Evolutionary conservation across 2,113 vertebrate species (phyloP), one percentile per base, ranked within the genome.

Genomic region (Camelus dromedarius): DNA sequence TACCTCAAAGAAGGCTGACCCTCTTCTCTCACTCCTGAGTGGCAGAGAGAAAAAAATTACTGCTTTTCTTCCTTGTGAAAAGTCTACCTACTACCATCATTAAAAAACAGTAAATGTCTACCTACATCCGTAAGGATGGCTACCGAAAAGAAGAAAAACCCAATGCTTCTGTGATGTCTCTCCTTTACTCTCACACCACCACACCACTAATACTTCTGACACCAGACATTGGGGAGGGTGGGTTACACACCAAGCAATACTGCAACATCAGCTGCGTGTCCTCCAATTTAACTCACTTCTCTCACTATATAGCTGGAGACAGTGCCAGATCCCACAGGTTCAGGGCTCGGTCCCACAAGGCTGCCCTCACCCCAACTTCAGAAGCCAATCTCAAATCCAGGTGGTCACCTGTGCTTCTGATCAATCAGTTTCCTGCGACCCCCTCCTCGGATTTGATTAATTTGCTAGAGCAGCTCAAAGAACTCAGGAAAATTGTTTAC

Each of bases 61-160:
- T 58, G 22, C 82, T 85, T 84, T 6, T 76, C 54, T 80, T 95
- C 76, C 93, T 79, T 54, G 67, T 83, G 92, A 96, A 95, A 91
- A 79, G 38, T 24, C n/a, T 24, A 60, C 60, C 42, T 90, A 58
- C 76, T 14, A 20, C 60, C 84, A 60, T 93, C 70, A 46, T 32
- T 80, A 93, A 95, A 89, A 96, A 95, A 64, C 58, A 85, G 52
- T 38, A 66, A 77, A 42, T 42, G 38, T 42, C 38, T 26, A 38
- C 89, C 64, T 70, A 77, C 52, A 52, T 35, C 20, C 30, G 26
- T n/a, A 73, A 86, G 72, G 12, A 70, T 20, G 15, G 11, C 62
- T 85, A 69, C 19, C 11, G 8, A 60, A 91, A 38, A 83, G 72
- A 32, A n/a, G 28, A 82, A 82, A 73, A 92, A n/a, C 22, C 35